Conservation (phyloP, 2,113 vertebrate genomes). For the Ochotona princeps region DNA sequence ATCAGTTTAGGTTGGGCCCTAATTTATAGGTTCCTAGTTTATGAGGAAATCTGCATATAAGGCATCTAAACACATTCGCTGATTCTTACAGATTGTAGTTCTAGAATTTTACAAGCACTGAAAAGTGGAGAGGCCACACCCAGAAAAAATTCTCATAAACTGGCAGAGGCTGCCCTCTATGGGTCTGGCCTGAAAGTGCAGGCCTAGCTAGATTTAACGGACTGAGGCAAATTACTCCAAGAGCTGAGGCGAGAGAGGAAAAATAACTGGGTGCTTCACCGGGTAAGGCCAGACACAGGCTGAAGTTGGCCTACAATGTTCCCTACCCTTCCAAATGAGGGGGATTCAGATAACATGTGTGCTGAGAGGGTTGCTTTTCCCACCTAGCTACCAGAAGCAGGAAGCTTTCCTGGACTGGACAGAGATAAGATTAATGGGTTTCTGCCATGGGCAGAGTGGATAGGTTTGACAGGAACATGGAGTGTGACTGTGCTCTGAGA, state of each 20-base stretch:
- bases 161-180: constrained; percentile 64
- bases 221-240: not conserved
- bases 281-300: not conserved
- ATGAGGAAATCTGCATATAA: not conserved
- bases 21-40: constrained; percentile 22
- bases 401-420: not conserved
- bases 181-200: constrained; percentile 46
- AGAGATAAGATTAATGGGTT: not conserved
- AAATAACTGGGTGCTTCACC: not conserved
- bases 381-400: not conserved
- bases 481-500: constrained; percentile 19
- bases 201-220: not conserved
- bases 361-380: not conserved
- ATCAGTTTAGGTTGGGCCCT: not conserved
- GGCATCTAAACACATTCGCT: constrained; percentile 26
- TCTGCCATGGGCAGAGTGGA: not conserved
- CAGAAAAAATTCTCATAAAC: constrained; percentile 65
- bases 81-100: constrained; percentile 37
- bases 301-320: not conserved
- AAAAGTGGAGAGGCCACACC: constrained; percentile 58
- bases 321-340: not conserved
- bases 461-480: not conserved
- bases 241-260: not conserved
- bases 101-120: constrained; percentile 45
- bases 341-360: not conserved